Evolutionary conservation across 2,113 vertebrate genomes (phyloP), one percentile per base, ranked within the genome.

Genomic region (Urocynchramus pylzowi): DNA sequence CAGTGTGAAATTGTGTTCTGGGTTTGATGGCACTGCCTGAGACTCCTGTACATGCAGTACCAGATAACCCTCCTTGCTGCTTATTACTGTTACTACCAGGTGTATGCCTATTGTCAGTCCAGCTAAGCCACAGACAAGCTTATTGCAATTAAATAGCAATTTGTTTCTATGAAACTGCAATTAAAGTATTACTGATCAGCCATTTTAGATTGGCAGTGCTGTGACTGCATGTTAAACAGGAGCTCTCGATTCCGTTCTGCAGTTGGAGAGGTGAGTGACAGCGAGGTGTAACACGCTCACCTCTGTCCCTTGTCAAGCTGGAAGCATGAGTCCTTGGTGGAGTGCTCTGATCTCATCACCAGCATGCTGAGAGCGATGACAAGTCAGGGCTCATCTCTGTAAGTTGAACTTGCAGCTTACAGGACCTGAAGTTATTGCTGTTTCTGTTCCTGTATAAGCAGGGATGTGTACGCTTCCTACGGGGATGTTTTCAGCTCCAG

Each of bases 131-230:
- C 98, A 97, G 96, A 97, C 98, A 97, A 97, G 98, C 97, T 98
- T 98, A 97, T 95, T 98, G 97, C 96, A 98, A 98, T 98, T 98
- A 98, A 98, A 98, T 88, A 97, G 98, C 98, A 98, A 98, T 98
- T 98, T 98, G 98, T 98, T 98, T 98, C 98, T 97, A 97, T 98
- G 98, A 98, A 98, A 98, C 98, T 98, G 98, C 98, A 98, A 98
- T 98, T 98, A 98, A 98, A 98, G 97, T 97, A 98, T 98, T 98
- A 98, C 97, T 74, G 97, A 98, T 98, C 98, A 98, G 97, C 98
- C 98, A 97, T 98, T 97, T 98, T 98, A 98, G 97, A 97, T 95
- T 97, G 97, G 97, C 97, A 96, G 37, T 54, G 97, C 98, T 97
- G 92, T 92, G 95, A 67, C 86, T 49, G 97, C 97, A 97, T 98